Evolutionary conservation across 2,888 invertebrate genomes (phyloP).

Genomic region (Clivina fossor): DNA sequence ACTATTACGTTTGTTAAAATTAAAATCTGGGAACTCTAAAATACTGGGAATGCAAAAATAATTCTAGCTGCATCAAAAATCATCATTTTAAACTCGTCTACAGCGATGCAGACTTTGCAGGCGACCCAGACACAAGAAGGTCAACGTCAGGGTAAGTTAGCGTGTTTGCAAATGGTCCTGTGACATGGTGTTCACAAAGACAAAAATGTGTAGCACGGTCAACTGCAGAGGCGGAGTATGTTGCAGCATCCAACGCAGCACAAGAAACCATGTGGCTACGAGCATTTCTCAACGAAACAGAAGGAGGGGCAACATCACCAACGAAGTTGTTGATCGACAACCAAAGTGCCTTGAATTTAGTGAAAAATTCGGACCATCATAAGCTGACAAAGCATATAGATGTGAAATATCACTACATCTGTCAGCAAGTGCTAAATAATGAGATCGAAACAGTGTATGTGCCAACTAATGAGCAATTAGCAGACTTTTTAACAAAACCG

Average conservation of each 20-base stretch:
- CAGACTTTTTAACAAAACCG: neutral
- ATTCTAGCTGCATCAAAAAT: too few relatives aligned
- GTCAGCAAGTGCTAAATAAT: neutral
- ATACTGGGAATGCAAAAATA: too few relatives aligned
- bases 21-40: too few relatives aligned
- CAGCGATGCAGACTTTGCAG: slow-evolving; percentile 35
- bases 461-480: neutral
- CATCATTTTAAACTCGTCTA: too few relatives aligned
- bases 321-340: neutral
- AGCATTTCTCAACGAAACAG: neutral
- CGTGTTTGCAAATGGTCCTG: slow-evolving; percentile 36
- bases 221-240: neutral
- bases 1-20: too few relatives aligned
- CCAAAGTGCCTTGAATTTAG: neutral
- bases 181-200: slow-evolving; percentile 42
- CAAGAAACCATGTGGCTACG: slow-evolving; percentile 1
- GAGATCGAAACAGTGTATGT: neutral
- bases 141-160: slow-evolving; percentile 32
- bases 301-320: neutral
- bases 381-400: neutral
- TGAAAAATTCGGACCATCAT: slow-evolving; percentile 1
- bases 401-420: neutral
- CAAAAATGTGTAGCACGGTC: slow-evolving; percentile 37
- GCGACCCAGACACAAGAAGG: slow-evolving; percentile 20
- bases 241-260: slow-evolving; percentile 1